A percentile compares a stretch with the other conserved stretches of the same genome.
Conservation (phyloP, 1,140 invertebrate genomes). For the Micrasema minimum region DNA sequence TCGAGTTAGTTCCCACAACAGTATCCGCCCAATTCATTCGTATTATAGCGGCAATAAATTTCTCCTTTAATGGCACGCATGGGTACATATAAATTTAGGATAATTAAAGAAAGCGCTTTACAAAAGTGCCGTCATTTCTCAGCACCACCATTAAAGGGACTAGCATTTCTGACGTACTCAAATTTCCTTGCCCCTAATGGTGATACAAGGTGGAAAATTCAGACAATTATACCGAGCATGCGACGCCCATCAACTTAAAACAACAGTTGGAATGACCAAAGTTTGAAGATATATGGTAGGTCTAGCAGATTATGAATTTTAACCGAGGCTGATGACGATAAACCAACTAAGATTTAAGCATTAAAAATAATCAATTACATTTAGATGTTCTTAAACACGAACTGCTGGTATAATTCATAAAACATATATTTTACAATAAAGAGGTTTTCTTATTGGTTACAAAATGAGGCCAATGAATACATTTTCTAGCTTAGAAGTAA, state of each 20-base stretch:
- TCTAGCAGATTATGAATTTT: too few relatives aligned
- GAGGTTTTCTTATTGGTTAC: too few relatives aligned
- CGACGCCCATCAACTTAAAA: not conserved
- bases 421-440: too few relatives aligned
- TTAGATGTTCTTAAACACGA: too few relatives aligned
- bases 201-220: not conserved
- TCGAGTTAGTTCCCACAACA: constrained; percentile 32
- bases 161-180: not conserved
- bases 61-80: constrained; percentile 36
- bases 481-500: not conserved
- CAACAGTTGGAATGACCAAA: not conserved
- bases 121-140: constrained; percentile 11
- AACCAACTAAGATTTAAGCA: too few relatives aligned
- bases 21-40: constrained; percentile 45
- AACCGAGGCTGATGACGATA: too few relatives aligned
- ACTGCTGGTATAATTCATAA: too few relatives aligned
- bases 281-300: not conserved
- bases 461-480: too few relatives aligned
- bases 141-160: not conserved
- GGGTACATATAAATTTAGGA: constrained; percentile 9
- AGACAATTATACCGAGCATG: too few relatives aligned
- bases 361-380: too few relatives aligned
- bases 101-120: constrained; percentile 36
- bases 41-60: constrained; percentile 48
- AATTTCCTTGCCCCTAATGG: not conserved